These are phyloP conservation scores for Ditylenchus dipsaci DNA, from an alignment of 1,140 invertebrate genomes.

Conservation along the genomic window DNA sequence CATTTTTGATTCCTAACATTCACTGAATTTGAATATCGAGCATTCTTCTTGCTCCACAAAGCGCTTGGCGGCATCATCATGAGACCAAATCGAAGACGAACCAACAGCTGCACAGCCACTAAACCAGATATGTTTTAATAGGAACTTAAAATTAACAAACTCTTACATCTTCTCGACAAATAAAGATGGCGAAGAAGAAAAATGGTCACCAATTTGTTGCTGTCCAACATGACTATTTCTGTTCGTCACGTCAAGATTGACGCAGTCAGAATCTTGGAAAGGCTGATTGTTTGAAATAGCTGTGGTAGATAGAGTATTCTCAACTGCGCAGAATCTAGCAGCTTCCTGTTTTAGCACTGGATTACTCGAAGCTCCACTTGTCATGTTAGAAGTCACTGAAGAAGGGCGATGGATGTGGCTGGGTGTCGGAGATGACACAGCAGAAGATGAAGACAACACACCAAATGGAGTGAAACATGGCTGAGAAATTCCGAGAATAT, in stretches of 20 bases:
- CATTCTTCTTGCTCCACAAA: conserved; percentile 6
- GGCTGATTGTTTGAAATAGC: too few relatives aligned
- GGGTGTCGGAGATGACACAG: background rate
- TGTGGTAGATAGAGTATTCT: too few relatives aligned
- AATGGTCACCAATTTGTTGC: too few relatives aligned
- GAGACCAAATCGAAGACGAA: background rate
- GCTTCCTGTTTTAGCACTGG: too few relatives aligned
- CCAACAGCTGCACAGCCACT: background rate
- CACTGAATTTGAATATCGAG: background rate
- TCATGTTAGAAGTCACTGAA: background rate
- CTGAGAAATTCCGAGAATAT: conserved; percentile 6
- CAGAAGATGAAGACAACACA: background rate
- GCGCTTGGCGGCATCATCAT: conserved; percentile 7
- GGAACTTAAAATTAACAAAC: background rate
- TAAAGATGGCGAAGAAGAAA: background rate
- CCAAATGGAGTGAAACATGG: background rate
- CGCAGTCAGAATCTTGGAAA: too few relatives aligned
- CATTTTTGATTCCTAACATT: background rate
- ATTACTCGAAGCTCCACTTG: background rate
- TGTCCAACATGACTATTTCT: too few relatives aligned
- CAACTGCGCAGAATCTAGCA: too few relatives aligned
- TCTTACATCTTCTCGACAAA: background rate
- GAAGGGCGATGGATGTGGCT: background rate
- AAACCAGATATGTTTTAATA: background rate
- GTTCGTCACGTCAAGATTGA: too few relatives aligned